These are phyloP conservation scores for Gryllus longicercus DNA, from an alignment of 2,888 invertebrate species.

Conservation along the genomic window DNA sequence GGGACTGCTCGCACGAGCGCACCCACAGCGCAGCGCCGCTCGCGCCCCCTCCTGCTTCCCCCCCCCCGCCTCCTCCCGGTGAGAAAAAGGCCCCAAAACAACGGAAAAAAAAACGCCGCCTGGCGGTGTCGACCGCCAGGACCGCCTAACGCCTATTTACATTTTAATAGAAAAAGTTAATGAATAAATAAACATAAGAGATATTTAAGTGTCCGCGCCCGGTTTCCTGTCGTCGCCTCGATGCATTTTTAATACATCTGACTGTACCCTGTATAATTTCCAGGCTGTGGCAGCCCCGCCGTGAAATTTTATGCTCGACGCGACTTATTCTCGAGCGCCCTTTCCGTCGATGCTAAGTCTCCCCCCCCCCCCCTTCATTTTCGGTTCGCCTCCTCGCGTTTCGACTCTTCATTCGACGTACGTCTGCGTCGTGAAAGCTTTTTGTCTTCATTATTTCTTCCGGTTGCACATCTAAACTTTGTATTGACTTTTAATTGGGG, in stretches of 20 bases:
- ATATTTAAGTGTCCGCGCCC: constrained; percentile 4
- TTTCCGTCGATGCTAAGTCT: not conserved
- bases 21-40: too few relatives aligned
- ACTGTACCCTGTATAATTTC: not conserved
- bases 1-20: too few relatives aligned
- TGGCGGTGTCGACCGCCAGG: not conserved
- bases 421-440: not conserved
- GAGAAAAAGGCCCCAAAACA: not conserved
- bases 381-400: not conserved
- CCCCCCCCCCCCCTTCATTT: not conserved
- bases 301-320: not conserved
- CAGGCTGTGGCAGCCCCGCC: too few relatives aligned
- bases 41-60: too few relatives aligned
- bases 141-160: not conserved
- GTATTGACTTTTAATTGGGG: constrained; percentile 10
- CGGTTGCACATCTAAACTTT: constrained; percentile 10
- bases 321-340: not conserved
- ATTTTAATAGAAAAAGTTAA: constrained; percentile 17
- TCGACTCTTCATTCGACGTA: not conserved
- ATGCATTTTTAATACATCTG: not conserved
- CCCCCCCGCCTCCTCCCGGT: not conserved
- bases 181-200: constrained; percentile 17
- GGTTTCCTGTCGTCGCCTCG: not conserved
- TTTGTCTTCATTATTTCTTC: constrained; percentile 17
- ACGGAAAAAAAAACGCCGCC: not conserved